Evolutionary conservation across 2,888 invertebrate species (phyloP).

Genomic region (Phortica okadai): DNA sequence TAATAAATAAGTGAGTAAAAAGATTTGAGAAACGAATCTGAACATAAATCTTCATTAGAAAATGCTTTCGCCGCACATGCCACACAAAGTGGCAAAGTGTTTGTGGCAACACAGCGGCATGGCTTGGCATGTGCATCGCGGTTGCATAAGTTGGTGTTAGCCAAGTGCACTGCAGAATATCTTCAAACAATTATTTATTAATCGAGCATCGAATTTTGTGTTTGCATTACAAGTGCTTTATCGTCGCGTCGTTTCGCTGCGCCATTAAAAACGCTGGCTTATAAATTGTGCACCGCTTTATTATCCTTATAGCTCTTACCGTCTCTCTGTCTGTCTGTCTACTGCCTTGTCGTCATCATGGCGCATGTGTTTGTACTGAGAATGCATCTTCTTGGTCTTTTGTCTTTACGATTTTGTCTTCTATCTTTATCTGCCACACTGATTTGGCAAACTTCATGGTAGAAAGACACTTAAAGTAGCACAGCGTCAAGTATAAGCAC

Average conservation of each 20-base stretch:
- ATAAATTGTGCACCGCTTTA: constrained; percentile 12
- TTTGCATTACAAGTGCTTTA: not conserved
- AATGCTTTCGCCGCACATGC: constrained; percentile 14
- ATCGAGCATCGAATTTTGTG: constrained; percentile 13
- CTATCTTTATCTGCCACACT: not conserved
- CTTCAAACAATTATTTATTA: constrained; percentile 21
- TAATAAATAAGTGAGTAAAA: not conserved
- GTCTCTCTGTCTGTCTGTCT: too few relatives aligned
- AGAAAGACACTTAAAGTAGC: not conserved
- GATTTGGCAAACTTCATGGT: not conserved
- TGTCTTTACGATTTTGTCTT: too few relatives aligned
- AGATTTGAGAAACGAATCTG: not conserved
- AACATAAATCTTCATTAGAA: constrained; percentile 31
- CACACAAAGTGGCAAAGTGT: not conserved
- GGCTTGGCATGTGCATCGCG: not conserved
- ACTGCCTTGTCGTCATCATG: not conserved
- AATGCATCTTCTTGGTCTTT: too few relatives aligned
- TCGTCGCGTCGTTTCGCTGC: not conserved
- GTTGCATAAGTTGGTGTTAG: not conserved
- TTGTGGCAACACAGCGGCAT: not conserved
- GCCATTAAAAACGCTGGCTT: not conserved
- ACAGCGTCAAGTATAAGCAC: not conserved
- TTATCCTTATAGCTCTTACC: constrained; percentile 7
- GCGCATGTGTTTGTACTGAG: not conserved
- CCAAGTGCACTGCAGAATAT: not conserved